These are phyloP conservation scores for Coleophora deauratella DNA, from an alignment of 2,888 invertebrate genomes.

Conservation along the genomic window DNA sequence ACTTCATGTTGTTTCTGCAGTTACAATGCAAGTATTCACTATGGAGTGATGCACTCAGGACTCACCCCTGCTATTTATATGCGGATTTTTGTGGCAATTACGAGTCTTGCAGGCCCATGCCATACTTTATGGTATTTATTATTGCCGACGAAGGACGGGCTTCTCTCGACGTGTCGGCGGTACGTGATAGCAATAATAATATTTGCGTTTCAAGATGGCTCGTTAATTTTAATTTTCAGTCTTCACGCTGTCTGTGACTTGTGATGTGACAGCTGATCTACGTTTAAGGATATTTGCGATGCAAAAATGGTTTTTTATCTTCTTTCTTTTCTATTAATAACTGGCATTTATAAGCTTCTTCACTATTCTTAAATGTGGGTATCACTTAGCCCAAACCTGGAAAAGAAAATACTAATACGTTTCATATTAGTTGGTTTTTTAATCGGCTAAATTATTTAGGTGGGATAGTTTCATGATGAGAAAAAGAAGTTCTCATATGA, in stretches of 20 bases:
- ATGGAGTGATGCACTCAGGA: conserved; percentile 61
- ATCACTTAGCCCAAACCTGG: too few species aligned
- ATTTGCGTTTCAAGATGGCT: not conserved
- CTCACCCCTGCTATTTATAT: conserved; percentile 67
- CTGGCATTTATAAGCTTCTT: too few species aligned
- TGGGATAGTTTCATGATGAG: too few species aligned
- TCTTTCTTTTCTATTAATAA: too few species aligned
- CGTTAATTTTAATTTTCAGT: conserved; percentile 2
- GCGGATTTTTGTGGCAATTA: conserved; percentile 56
- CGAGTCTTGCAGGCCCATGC: conserved; percentile 37
- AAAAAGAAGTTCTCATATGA: too few species aligned
- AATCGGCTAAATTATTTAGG: too few species aligned
- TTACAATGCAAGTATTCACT: conserved; percentile 22
- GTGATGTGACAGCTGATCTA: not conserved
- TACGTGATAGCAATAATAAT: conserved; percentile 1
- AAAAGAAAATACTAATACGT: too few species aligned
- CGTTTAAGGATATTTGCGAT: not conserved
- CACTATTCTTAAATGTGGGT: too few species aligned
- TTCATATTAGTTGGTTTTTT: too few species aligned
- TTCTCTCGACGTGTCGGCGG: conserved; percentile 25
- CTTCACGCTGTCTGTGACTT: not conserved
- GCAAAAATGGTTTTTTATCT: not conserved
- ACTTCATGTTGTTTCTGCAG: conserved; percentile 50
- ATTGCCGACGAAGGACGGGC: conserved; percentile 35
- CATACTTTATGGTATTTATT: conserved; percentile 52